phyloP scores from a whole-genome alignment of 2,888 invertebrate species.

The Scelioninae gen. 1 region DNA sequence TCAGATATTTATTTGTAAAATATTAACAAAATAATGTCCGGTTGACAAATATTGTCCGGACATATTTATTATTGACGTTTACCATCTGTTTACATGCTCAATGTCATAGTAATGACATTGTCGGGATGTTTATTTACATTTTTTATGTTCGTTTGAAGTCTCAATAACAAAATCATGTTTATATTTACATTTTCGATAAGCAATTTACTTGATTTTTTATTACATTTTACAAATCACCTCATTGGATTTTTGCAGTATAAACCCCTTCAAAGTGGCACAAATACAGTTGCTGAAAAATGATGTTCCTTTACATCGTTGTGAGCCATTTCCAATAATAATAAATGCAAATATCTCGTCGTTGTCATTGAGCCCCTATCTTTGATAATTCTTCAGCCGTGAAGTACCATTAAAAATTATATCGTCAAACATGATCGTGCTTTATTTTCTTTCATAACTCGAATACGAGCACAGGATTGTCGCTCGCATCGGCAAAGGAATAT shows the following conservation, averaged over 20 bases:
- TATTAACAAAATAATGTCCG: too few relatives aligned
- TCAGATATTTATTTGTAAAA: too few relatives aligned
- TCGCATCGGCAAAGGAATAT: slow-evolving; percentile 26
- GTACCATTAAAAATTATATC: slow-evolving; percentile 20
- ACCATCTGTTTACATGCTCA: too few relatives aligned
- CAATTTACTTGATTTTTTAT: not conserved
- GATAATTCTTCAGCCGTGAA: slow-evolving; percentile 14
- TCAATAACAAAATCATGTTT: too few relatives aligned
- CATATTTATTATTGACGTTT: too few relatives aligned
- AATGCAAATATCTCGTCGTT: slow-evolving; percentile 2
- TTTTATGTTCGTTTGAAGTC: too few relatives aligned
- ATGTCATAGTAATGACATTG: too few relatives aligned
- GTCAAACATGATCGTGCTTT: slow-evolving; percentile 20
- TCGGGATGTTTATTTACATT: too few relatives aligned
- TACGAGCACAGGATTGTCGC: slow-evolving; percentile 10
- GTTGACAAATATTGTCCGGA: too few relatives aligned
- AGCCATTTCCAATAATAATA: slow-evolving; percentile 23
- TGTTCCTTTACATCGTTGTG: not conserved
- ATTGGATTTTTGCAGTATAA: not conserved
- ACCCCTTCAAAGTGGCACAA: not conserved
- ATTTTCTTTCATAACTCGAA: slow-evolving; percentile 17
- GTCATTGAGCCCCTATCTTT: slow-evolving; percentile 20
- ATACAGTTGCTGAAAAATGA: not conserved
- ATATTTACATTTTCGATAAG: too few relatives aligned
- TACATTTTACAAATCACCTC: not conserved